Evolutionary conservation across 2,888 invertebrate genomes (phyloP).

Genomic region (Diarsia rubi): DNA sequence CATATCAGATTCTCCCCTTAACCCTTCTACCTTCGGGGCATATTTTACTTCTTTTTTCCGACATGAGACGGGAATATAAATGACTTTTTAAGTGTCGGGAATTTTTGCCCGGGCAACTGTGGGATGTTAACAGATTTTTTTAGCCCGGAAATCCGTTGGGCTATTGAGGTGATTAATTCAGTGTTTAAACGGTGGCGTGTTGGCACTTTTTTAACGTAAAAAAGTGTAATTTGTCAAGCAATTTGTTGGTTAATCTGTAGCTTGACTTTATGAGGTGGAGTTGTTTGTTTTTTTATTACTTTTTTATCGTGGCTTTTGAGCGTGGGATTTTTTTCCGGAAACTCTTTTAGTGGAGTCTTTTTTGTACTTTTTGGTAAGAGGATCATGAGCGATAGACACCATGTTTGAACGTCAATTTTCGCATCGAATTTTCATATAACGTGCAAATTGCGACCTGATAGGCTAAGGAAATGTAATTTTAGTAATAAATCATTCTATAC

Average conservation of each 20-base stretch:
- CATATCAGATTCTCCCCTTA: conserved; percentile 63
- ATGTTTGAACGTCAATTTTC: neutral
- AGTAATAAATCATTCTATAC: neutral
- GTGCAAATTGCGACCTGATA: rapidly evolving
- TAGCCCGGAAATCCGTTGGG: conserved; percentile 74
- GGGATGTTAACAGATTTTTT: conserved; percentile 84
- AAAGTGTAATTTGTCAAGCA: conserved; percentile 70
- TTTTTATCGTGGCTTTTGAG: conserved; percentile 33
- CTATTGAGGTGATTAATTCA: conserved; percentile 81
- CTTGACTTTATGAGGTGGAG: conserved; percentile 53
- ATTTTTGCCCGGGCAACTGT: conserved; percentile 75
- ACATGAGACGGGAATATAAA: conserved; percentile 75
- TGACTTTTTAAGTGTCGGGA: conserved; percentile 81
- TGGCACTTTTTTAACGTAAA: conserved; percentile 67
- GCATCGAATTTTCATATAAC: neutral
- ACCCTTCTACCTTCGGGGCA: conserved; percentile 54
- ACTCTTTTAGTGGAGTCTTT: neutral
- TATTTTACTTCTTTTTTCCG: conserved; percentile 67
- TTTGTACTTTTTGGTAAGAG: neutral
- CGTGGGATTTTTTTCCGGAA: conserved; percentile 47
- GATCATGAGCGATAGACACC: neutral
- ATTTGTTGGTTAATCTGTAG: conserved; percentile 57
- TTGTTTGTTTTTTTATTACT: conserved; percentile 27
- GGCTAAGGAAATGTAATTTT: neutral
- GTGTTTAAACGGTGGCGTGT: conserved; percentile 67